Evolutionary conservation across 2,888 invertebrate genomes (phyloP).

Genomic region (Tholera decimalis): DNA sequence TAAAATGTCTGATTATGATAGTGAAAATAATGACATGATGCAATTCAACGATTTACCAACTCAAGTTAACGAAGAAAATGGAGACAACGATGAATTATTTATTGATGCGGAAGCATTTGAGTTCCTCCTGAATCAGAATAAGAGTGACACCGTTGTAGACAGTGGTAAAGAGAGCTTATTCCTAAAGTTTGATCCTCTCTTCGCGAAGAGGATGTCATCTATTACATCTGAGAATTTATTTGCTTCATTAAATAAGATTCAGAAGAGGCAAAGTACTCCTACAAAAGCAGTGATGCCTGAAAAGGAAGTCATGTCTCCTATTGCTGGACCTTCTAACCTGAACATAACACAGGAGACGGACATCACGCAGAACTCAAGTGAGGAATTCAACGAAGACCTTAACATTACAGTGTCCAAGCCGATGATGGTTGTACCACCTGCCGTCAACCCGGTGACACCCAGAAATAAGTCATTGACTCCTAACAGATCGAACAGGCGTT

Average conservation of each 20-base stretch:
- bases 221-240: constrained; percentile 76
- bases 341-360: constrained; percentile 68
- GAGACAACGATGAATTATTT: constrained; percentile 82
- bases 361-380: constrained; percentile 48
- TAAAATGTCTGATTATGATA: constrained; percentile 71
- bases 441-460: constrained; percentile 81
- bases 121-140: constrained; percentile 85
- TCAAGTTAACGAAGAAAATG: constrained; percentile 73
- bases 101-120: constrained; percentile 88
- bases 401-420: constrained; percentile 82
- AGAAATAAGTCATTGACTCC: constrained; percentile 80
- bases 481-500: constrained; percentile 82
- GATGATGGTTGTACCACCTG: constrained; percentile 87
- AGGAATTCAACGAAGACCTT: constrained; percentile 76
- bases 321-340: constrained; percentile 74
- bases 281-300: constrained; percentile 70
- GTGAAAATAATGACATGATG: constrained; percentile 76
- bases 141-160: constrained; percentile 79
- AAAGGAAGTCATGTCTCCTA: constrained; percentile 61
- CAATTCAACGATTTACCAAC: constrained; percentile 76
- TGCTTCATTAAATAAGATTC: constrained; percentile 77
- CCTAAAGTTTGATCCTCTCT: constrained; percentile 87
- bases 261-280: constrained; percentile 82
- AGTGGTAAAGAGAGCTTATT: constrained; percentile 89
- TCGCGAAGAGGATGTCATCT: constrained; percentile 81